Conservation (phyloP, 2,797 vertebrate species). For the Channallabes apus region DNA sequence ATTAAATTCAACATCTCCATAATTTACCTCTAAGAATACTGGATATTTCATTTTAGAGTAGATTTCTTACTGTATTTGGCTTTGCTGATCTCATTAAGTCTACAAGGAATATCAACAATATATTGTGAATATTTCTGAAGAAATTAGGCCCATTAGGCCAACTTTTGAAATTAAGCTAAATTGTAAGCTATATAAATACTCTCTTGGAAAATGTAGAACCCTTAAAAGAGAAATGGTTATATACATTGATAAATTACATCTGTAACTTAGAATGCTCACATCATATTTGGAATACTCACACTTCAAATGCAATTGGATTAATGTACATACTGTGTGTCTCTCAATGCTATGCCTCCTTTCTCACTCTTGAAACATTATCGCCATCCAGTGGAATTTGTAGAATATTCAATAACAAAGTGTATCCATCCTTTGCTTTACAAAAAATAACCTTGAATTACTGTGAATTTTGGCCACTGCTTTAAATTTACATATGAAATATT, state of each 20-base stretch:
- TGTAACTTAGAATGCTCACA: neutral
- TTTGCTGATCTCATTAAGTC: neutral
- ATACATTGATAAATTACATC: neutral
- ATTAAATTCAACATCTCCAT: neutral
- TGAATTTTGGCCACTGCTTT: neutral
- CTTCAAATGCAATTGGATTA: neutral
- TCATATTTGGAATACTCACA: no score
- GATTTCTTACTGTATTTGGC: neutral
- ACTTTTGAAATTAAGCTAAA: neutral
- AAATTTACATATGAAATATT: no score
- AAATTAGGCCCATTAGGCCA: no score
- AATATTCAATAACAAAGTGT: slow-evolving; percentile 15
- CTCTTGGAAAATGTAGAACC: neutral
- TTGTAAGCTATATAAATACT: neutral
- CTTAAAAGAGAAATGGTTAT: neutral
- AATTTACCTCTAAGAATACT: neutral
- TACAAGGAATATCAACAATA: neutral
- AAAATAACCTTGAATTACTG: neutral
- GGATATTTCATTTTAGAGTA: neutral
- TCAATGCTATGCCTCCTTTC: neutral
- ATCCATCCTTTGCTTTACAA: neutral
- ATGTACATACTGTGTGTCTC: neutral
- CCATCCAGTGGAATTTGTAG: slow-evolving; percentile 42
- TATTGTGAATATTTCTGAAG: neutral
- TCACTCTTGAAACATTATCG: slow-evolving; percentile 24